Evolutionary conservation across 2,888 invertebrate genomes (phyloP), one percentile per base, ranked within the genome.

Genomic region (Diaprepes abbreviatus): DNA sequence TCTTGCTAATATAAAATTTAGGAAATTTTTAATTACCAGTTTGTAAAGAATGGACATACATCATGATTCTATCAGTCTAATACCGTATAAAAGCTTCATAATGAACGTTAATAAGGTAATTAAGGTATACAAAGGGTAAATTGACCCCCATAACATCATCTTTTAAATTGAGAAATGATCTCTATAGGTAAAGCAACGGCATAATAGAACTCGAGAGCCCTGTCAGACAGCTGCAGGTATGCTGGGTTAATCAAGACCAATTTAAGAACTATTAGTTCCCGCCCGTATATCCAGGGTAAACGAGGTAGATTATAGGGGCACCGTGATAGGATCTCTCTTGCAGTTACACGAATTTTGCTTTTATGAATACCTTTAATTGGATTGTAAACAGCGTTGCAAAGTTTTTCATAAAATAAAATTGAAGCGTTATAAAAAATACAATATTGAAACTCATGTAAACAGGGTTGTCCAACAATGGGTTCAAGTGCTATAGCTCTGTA

Each of bases 201-300:
- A 64, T 36, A 68, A 62, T 57, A 19, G 62, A 54, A 70, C 35
- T 43, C 35, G 48, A 50, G 63, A 67, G 28, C 45, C 62, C 72
- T 64, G 63, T 66, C 65, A 74, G 79, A 80, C 83, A 83, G 83
- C 83, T 84, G 83, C 83, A 84, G 83, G 83, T 83, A 84, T 81
- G 82, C 62, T 79, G 79, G 80, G 80, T 82, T 83, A 83, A 84
- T 84, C 83, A 84, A 81, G 79, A 78, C 80, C 82, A 84, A 83
- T 84, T 83, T 83, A 82, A 81, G 82, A 82, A 79, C 82, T 82
- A 83, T 83, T 83, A 82, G 80, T 80, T 79, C 76, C 79, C 78
- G 77, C 79, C 80, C 83, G 79, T 78, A 78, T 78, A 75, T 45
- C 17, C 35, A 40, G 57, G 28, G 36, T 45, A 64, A 62, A 36